Conservation (phyloP, 2,888 invertebrate species). For the Ornithoptera alexandrae region DNA sequence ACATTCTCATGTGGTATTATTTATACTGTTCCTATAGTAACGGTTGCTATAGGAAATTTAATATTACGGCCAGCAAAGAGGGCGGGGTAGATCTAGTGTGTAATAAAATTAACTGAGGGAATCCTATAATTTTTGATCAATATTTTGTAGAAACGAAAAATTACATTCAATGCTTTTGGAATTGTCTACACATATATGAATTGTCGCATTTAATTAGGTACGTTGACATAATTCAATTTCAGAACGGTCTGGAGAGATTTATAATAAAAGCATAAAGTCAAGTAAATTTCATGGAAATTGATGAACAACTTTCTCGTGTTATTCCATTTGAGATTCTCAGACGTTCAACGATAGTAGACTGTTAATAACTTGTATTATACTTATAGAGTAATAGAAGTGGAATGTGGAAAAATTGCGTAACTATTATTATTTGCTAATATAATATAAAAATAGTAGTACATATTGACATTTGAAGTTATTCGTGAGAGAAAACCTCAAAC, state of each 20-base stretch:
- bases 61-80: too few species aligned
- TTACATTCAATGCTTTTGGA: not conserved
- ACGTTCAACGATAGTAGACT: not conserved
- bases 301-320: conserved; percentile 4
- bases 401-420: not conserved
- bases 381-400: not conserved
- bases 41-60: too few species aligned
- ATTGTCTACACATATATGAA: not conserved
- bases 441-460: too few species aligned
- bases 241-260: not conserved
- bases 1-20: too few species aligned
- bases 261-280: conserved; percentile 14
- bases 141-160: too few species aligned
- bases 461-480: too few species aligned
- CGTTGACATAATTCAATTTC: not conserved
- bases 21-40: too few species aligned
- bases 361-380: not conserved
- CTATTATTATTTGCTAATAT: not conserved
- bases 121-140: too few species aligned
- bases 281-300: conserved; percentile 15
- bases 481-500: too few species aligned
- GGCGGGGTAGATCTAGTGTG: too few species aligned
- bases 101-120: too few species aligned
- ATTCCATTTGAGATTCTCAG: not conserved
- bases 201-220: not conserved